Conservation (phyloP, 2,797 vertebrate genomes). For the Falco biarmicus region DNA sequence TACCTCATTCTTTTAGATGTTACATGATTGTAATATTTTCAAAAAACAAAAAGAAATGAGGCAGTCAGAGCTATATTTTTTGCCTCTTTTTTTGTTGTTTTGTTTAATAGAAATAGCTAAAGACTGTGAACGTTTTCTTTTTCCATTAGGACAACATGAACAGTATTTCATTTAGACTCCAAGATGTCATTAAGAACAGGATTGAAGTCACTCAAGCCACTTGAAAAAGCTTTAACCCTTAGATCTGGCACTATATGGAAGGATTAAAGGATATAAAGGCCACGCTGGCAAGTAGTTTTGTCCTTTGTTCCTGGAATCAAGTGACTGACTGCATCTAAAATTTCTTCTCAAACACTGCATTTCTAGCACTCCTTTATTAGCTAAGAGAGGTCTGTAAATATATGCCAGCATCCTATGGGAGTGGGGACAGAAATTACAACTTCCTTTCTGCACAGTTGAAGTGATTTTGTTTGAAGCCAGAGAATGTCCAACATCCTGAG, state of each 20-base stretch:
- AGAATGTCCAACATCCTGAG: neutral
- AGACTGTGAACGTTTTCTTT: neutral
- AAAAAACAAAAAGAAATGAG: neutral
- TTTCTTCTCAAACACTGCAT: neutral
- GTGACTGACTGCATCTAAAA: neutral
- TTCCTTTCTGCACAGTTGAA: neutral
- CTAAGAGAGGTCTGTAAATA: neutral
- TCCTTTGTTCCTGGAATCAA: neutral
- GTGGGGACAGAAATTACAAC: neutral
- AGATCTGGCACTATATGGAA: neutral
- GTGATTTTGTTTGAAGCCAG: neutral
- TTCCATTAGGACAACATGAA: neutral
- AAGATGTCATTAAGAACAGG: neutral
- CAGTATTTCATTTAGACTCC: neutral
- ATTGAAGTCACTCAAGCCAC: neutral
- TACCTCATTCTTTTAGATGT: neutral
- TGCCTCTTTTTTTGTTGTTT: neutral
- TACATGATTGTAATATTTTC: neutral
- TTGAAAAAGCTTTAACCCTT: neutral
- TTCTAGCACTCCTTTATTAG: neutral
- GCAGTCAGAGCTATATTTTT: neutral
- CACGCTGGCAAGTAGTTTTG: neutral
- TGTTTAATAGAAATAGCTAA: neutral
- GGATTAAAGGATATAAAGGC: neutral
- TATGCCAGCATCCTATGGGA: neutral